Evolutionary conservation across 2,113 vertebrate species (phyloP), one percentile per base, ranked within the genome.

Genomic region (Merops nubicus): DNA sequence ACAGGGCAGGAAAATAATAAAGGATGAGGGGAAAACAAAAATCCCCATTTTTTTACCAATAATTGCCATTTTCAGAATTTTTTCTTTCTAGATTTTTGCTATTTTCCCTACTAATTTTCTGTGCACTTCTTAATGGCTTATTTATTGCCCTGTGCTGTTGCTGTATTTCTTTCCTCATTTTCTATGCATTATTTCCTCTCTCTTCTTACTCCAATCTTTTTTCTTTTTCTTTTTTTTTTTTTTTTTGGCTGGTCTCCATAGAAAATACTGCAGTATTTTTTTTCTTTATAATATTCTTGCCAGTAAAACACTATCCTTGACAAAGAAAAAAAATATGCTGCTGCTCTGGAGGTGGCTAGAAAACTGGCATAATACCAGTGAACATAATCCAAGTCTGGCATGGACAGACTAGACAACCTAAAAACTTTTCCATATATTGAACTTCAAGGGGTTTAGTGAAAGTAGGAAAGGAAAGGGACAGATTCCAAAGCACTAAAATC

Each of bases 211-310:
- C n/a, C 17, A 20, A n/a, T 51, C 31, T 88, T 25, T 89, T 91
- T 70, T 15, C 14, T 29, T 56, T 45, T 18, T 92, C 60, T 2
- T 42, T 40, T 48, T n/a, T 50, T 38, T 25, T 63, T 33, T n/a
- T 19, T 42, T 59, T 54, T 51, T 93, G 91, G 85, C 73, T 64
- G 9, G 47, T 18, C 36, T 89, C 85, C 85, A 84, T 25, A 33
- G 51, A 92, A 92, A 87, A 75, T 91, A 93, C 86, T 93, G 91
- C 88, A 94, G 74, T 76, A 74, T 42, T 42, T 74, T 86, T 79
- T 87, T 85, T 63, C 34, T 48, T 18, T 14, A 12, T 80, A 73
- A 9, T 78, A 62, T 57, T 91, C 43, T 84, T 94, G 79, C 88
- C 88, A 95, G 48, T 83, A 91, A 81, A 86, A 84, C 62, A 89